Conservation (phyloP, 2,888 invertebrate genomes). For the Poecilus cupreus region DNA sequence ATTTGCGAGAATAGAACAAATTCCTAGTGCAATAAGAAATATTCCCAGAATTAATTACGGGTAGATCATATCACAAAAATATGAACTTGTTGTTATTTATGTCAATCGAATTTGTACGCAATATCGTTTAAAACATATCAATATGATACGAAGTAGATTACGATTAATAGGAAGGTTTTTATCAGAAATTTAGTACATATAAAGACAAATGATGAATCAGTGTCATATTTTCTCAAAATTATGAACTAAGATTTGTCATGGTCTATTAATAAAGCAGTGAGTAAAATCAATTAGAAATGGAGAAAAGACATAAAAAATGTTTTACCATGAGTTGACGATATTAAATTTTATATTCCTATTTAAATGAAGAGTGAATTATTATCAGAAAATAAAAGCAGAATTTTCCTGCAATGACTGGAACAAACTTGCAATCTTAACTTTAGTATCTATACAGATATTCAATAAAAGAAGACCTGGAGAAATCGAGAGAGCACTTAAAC, state of each 20-base stretch:
- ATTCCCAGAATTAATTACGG: too few relatives aligned
- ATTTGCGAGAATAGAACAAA: too few relatives aligned
- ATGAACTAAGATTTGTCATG: not conserved
- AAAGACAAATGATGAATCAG: not conserved
- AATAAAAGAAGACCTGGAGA: constrained; percentile 62
- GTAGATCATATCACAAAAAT: too few relatives aligned
- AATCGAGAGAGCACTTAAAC: constrained; percentile 57
- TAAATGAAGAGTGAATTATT: constrained; percentile 30
- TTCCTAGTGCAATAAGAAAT: too few relatives aligned
- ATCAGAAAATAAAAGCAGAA: not conserved
- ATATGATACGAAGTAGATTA: too few relatives aligned
- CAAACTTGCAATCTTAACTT: constrained; percentile 49
- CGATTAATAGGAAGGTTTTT: not conserved
- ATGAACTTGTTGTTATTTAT: too few relatives aligned
- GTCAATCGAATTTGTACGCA: too few relatives aligned
- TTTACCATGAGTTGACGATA: constrained; percentile 56
- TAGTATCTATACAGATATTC: constrained; percentile 61
- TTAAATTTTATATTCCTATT: constrained; percentile 49
- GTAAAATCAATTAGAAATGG: constrained; percentile 1
- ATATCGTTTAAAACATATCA: too few relatives aligned
- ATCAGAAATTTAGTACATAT: not conserved
- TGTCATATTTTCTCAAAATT: not conserved
- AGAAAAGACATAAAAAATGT: constrained; percentile 47
- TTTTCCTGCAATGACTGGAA: constrained; percentile 57
- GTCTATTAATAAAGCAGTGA: not conserved